Evolutionary conservation across 2,113 vertebrate species (phyloP).

Genomic region (Orcinus orca): DNA sequence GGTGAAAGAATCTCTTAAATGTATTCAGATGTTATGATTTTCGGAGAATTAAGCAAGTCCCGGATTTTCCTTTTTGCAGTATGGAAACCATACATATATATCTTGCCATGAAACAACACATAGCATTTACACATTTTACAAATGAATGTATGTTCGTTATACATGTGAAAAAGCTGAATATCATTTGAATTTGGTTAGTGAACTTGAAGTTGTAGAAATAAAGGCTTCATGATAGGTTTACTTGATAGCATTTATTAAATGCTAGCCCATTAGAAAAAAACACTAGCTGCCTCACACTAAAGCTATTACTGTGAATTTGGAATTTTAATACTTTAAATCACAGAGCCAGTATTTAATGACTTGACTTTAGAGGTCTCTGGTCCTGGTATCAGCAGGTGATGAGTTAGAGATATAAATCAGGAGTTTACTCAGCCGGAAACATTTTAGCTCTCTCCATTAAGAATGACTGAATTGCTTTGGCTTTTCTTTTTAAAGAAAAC

Average conservation of each 20-base stretch:
- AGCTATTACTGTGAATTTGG: not conserved
- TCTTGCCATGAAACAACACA: not conserved
- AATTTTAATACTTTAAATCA: conserved; percentile 24
- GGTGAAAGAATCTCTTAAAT: not conserved
- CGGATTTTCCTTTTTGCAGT: not conserved
- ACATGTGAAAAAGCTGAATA: not conserved
- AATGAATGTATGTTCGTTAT: not conserved
- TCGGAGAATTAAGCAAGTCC: not conserved
- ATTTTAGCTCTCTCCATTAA: not conserved
- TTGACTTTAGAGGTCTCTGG: not conserved
- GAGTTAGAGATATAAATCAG: not conserved
- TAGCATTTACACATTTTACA: not conserved
- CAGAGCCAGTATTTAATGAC: not conserved
- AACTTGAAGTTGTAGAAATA: conserved; percentile 41
- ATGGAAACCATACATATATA: not conserved
- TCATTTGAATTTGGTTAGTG: not conserved
- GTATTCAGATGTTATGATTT: not conserved
- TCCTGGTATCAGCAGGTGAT: not conserved
- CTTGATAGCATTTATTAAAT: conserved; percentile 41
- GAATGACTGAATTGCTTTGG: not conserved
- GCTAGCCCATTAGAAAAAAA: conserved; percentile 7
- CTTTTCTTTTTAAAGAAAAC: not conserved
- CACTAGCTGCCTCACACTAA: not conserved
- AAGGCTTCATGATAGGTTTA: not conserved
- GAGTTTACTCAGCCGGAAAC: not conserved